Base-by-base conservation (phyloP, 1,140 invertebrate species). In the Aphaenogaster floridana region DNA sequence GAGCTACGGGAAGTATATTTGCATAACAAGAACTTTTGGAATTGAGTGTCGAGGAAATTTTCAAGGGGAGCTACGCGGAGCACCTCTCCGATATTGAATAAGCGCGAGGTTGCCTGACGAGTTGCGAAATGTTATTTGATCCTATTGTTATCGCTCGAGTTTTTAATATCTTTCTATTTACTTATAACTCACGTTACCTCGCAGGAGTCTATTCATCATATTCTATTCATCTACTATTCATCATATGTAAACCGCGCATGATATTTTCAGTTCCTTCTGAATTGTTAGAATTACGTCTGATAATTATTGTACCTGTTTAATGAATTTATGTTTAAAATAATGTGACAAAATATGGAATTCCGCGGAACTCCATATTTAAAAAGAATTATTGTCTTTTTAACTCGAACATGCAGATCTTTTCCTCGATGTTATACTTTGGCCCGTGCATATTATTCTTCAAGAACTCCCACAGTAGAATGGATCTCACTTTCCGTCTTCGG, bases 21-120 rank as follows among this genome's bases (percentile, higher is more conserved):
- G 69, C 80, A 84, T 84, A 84, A 84, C 54, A 84, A 76, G 69
- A 84, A 84, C 69, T 84, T 79, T 79, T 84, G 69, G 69, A 76
- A 84, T 84, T 61, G 69, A 84, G 69, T 76, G 80, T 76, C 28
- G 80, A 21, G 80, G 6, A 74, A 74, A 83, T 83, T 83, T 83
- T 83, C 68, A 72, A 74, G 52, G 50, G 48, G 66, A 39, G 13
- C 78, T 28, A 42, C 28, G 36, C 64, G 50, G 13, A 68, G 50
- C 21, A 48, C 36, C 21, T 7, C 48, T 48, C n/a, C 13, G 36
- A 28, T 83, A 59, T 83, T 59, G 42, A 76, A 74, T 59, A 83
- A 84, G 64, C 64, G 48, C 34, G 13, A 57, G 71, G 52, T 74
- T 74, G 52, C 21, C 34, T 15, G 68, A 63, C 69, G 45, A 69